Evolutionary conservation across 2,797 vertebrate genomes (phyloP), one percentile per base, ranked within the genome.

Genomic region (Erethizon dorsatum): DNA sequence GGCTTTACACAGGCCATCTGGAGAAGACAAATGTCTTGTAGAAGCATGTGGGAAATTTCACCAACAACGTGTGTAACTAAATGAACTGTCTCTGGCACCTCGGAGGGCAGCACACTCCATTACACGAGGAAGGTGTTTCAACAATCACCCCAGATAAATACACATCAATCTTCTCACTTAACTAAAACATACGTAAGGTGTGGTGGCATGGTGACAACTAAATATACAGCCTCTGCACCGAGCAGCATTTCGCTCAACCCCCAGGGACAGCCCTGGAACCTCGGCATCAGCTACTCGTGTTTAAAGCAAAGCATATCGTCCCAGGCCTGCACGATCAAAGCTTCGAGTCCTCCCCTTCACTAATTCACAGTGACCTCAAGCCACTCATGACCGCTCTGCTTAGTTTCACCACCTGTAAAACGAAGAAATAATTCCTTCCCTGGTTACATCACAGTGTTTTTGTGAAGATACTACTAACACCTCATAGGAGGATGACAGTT

Each of bases 1-100:
- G 95, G 89, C 86, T 96, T 94, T 92, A 67, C 65, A 54, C 18
- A 26, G 69, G 37, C 95, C 97, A 96, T 93, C 95, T 96, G 95
- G 83, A 96, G 80, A 93, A 93, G 86, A 91, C 87, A 90, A 97
- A 96, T 95, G 87, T 87, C 88, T 88, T 73, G 0, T 50, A 45
- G 61, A 93, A 94, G 91, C 79, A 91, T 50, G 87, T 96, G 93
- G 94, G 87, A 91, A 96, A 91, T 88, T 84, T 97, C 83, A 45
- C 91, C 18, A 80, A 71, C 95, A 94, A 92, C 92, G 94, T 75
- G 90, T 83, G 87, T 6, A 83, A 89, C 89, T 94, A 85, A 96
- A 85, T 90, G 80, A 96, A 45, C 75, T 71, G 50, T 52, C 83
- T 61, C 65, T 31, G 88, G 33, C 37, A 50, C 12, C 50, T 54